These are phyloP conservation scores for Phyllotreta cruciferae DNA, from an alignment of 2,888 invertebrate genomes.

Conservation along the genomic window DNA sequence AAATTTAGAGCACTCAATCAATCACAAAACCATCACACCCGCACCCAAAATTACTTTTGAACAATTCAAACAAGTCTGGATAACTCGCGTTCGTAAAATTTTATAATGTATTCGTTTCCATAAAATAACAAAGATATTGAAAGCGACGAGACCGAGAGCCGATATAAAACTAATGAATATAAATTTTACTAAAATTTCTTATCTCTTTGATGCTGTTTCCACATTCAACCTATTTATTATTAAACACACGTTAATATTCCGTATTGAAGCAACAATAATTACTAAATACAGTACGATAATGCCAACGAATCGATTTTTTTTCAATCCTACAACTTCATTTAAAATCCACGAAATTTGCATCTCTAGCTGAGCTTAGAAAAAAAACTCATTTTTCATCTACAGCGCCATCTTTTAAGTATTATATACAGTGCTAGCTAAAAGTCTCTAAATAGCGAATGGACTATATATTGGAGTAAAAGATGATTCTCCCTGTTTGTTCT, in stretches of 20 bases:
- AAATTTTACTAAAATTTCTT: slow-evolving; percentile 46
- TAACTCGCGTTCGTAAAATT: too few relatives aligned
- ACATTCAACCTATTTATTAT: slow-evolving; percentile 36
- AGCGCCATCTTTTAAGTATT: too few relatives aligned
- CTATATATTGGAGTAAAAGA: too few relatives aligned
- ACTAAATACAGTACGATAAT: slow-evolving; percentile 3
- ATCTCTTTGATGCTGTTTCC: slow-evolving; percentile 42
- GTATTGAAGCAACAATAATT: slow-evolving; percentile 26
- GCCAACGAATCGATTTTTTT: too few relatives aligned
- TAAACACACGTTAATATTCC: slow-evolving; percentile 33
- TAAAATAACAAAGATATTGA: slow-evolving; percentile 38
- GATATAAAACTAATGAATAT: slow-evolving; percentile 45
- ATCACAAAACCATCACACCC: slow-evolving; percentile 34
- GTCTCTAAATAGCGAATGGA: too few relatives aligned
- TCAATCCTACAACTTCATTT: too few relatives aligned
- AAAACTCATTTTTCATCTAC: too few relatives aligned
- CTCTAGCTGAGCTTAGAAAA: too few relatives aligned
- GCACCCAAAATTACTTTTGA: slow-evolving; percentile 45
- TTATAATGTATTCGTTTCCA: slow-evolving; percentile 27
- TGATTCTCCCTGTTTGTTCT: too few relatives aligned
- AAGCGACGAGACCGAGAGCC: slow-evolving; percentile 43
- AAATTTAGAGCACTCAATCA: slow-evolving; percentile 26
- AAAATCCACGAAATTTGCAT: too few relatives aligned
- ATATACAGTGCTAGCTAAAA: too few relatives aligned
- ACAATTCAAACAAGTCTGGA: slow-evolving; percentile 16